Conservation (phyloP, 2,888 invertebrate species). For the Tenodera sinensis region DNA sequence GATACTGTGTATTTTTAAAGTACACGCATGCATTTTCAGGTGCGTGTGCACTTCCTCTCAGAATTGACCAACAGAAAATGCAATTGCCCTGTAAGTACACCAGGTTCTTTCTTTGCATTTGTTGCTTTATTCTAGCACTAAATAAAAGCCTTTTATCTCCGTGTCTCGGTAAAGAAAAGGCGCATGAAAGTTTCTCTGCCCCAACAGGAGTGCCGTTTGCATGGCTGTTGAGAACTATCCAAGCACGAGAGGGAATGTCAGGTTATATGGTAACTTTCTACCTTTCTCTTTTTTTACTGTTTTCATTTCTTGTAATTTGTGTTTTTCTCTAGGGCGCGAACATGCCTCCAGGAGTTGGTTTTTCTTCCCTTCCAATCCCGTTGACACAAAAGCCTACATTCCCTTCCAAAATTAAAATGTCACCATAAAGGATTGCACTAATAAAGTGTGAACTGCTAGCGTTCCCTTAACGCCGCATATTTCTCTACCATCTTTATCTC, state of each 20-base stretch:
- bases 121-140: background rate
- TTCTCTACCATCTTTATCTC: background rate
- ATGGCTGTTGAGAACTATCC: background rate
- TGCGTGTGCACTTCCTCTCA: too few species aligned
- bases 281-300: background rate
- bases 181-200: too few species aligned
- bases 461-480: background rate
- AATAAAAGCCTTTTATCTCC: background rate
- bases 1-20: too few species aligned
- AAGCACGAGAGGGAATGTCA: background rate
- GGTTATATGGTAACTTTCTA: background rate
- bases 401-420: slow-evolving; percentile 25
- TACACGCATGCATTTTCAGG: too few species aligned
- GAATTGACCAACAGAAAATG: too few species aligned
- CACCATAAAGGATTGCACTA: slow-evolving; percentile 24
- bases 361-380: background rate
- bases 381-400: slow-evolving; percentile 10
- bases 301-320: background rate
- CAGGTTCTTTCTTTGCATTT: too few species aligned
- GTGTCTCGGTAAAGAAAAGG: background rate
- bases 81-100: too few species aligned
- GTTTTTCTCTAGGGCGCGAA: background rate
- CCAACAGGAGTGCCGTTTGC: background rate
- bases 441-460: slow-evolving; percentile 13
- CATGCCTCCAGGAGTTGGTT: background rate